Conservation (phyloP, 1,140 invertebrate species). For the Meteorus sp. region DNA sequence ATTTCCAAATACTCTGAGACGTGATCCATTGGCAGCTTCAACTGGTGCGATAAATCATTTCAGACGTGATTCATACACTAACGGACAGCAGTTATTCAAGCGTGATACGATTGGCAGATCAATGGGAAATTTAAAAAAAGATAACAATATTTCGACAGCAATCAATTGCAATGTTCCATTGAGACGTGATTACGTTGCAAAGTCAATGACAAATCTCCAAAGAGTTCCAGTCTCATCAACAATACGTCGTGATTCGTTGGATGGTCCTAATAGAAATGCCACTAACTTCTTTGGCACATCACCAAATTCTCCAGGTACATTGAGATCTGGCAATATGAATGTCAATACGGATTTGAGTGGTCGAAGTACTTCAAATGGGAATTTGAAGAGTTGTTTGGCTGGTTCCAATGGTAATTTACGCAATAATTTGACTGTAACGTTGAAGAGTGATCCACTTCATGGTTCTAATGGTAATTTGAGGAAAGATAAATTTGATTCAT, state of each 20-base stretch:
- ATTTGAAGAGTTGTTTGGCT: conserved; percentile 49
- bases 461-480: conserved; percentile 49
- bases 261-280: conserved; percentile 36
- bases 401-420: conserved; percentile 49
- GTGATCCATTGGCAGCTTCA: conserved; percentile 62
- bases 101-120: conserved; percentile 48
- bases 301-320: conserved; percentile 32
- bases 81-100: conserved; percentile 30
- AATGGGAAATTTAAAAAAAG: conserved; percentile 60
- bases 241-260: conserved; percentile 44
- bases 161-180: conserved; percentile 56
- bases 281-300: conserved; percentile 37
- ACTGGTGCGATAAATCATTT: conserved; percentile 50
- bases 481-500: conserved; percentile 39
- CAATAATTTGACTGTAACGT: conserved; percentile 48
- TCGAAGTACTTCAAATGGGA: conserved; percentile 36
- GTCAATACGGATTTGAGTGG: conserved; percentile 10
- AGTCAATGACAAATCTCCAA: conserved; percentile 51
- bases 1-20: conserved; percentile 67
- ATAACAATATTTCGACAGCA: too few relatives aligned
- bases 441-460: conserved; percentile 50
- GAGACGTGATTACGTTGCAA: conserved; percentile 53
- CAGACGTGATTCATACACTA: conserved; percentile 42
- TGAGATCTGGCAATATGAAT: conserved; percentile 32
- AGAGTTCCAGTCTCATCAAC: too few relatives aligned